phyloP scores from a whole-genome alignment of 2,888 invertebrate genomes.

The Gasteruption jaculator region DNA sequence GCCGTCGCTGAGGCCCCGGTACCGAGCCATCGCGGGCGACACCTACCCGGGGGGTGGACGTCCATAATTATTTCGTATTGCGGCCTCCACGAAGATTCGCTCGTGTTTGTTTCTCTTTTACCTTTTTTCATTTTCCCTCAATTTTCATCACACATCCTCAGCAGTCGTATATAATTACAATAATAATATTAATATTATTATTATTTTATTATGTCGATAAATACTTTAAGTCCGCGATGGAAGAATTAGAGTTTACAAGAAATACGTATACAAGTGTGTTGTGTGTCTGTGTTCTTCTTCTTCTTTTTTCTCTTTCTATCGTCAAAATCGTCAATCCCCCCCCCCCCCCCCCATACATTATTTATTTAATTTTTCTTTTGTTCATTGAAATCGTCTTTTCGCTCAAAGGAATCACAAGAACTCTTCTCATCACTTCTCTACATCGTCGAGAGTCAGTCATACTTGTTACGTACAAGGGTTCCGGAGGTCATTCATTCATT shows the following conservation, averaged over 20 bases:
- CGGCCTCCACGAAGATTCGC: conserved; percentile 21
- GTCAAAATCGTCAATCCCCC: conserved; percentile 11
- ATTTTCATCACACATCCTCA: conserved; percentile 41
- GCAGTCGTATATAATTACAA: conserved; percentile 51
- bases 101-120: conserved; percentile 19
- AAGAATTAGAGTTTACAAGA: conserved; percentile 62
- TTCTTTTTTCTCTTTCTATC: neutral
- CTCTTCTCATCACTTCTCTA: too few relatives aligned
- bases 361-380: too few relatives aligned
- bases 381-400: too few relatives aligned
- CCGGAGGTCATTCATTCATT: too few relatives aligned
- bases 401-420: too few relatives aligned
- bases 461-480: too few relatives aligned
- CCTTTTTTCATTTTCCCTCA: conserved; percentile 18
- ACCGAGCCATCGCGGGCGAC: too few relatives aligned
- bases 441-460: too few relatives aligned
- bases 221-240: conserved; percentile 54
- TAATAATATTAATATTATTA: conserved; percentile 49
- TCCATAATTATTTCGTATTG: too few relatives aligned
- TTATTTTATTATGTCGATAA: conserved; percentile 51
- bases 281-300: conserved; percentile 25
- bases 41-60: too few relatives aligned
- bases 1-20: too few relatives aligned
- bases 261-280: conserved; percentile 73
- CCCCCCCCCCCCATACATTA: too few relatives aligned